phyloP scores from a whole-genome alignment of 2,888 invertebrate species.

The Camponotus fellah region DNA sequence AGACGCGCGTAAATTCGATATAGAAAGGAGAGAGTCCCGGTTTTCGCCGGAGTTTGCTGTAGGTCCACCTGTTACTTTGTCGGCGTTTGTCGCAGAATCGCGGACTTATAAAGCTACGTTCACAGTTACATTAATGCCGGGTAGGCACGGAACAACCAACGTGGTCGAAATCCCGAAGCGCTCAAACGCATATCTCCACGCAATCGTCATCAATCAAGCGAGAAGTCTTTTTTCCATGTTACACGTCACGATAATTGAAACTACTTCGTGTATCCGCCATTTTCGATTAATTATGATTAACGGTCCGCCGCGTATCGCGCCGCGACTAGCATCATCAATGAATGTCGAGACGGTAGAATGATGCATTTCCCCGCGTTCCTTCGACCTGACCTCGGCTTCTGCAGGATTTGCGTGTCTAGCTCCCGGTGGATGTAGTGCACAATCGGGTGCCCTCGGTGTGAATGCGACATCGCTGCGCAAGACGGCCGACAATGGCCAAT shows the following conservation, averaged over 20 bases:
- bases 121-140: conserved; percentile 24
- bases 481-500: conserved; percentile 69
- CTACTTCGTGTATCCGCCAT: neutral
- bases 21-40: neutral
- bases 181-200: neutral
- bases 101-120: conserved; percentile 32
- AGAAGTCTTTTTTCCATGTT: neutral
- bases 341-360: conserved; percentile 15
- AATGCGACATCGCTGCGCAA: conserved; percentile 40
- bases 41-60: conserved; percentile 36
- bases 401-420: conserved; percentile 16
- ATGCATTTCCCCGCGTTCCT: conserved; percentile 4
- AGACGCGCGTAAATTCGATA: conserved; percentile 20
- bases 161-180: neutral
- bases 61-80: conserved; percentile 59
- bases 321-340: conserved; percentile 23
- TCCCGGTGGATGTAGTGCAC: neutral
- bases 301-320: neutral
- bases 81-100: conserved; percentile 49
- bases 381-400: conserved; percentile 17
- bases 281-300: conserved; percentile 47
- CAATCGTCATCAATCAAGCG: conserved; percentile 35
- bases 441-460: conserved; percentile 15
- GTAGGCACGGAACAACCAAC: neutral
- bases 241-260: conserved; percentile 41